These are phyloP conservation scores for Cheilosia grossa DNA, from an alignment of 2,888 invertebrate genomes.

Conservation along the genomic window DNA sequence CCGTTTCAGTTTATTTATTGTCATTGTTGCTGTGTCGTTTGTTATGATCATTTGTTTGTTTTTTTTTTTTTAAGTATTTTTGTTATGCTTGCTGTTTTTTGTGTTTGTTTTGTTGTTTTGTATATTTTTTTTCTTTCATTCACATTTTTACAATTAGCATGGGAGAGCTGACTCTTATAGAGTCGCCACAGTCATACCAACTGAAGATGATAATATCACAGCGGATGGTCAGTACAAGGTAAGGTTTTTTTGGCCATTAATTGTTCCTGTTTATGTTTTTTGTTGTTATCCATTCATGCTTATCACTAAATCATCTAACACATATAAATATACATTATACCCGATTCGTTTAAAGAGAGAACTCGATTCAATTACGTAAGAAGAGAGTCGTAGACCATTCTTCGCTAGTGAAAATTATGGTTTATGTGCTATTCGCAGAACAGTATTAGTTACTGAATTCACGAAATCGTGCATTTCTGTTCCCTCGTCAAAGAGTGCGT, in stretches of 20 bases:
- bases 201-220: slow-evolving; percentile 97
- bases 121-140: slow-evolving; percentile 77
- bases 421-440: background rate
- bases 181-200: slow-evolving; percentile 95
- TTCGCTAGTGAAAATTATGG: background rate
- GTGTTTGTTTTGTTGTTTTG: slow-evolving; percentile 64
- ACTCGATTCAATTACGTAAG: background rate
- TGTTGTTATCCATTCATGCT: slow-evolving; percentile 44
- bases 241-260: slow-evolving; percentile 72
- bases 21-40: slow-evolving; percentile 60
- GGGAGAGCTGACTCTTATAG: slow-evolving; percentile 98
- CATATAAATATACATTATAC: slow-evolving; percentile 46
- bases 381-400: background rate
- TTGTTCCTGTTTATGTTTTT: slow-evolving; percentile 44
- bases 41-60: slow-evolving; percentile 42
- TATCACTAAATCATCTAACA: slow-evolving; percentile 32
- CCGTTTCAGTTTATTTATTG: slow-evolving; percentile 57
- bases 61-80: slow-evolving; percentile 17
- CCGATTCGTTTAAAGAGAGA: slow-evolving; percentile 24
- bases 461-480: background rate
- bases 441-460: background rate
- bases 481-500: background rate
- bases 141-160: slow-evolving; percentile 87
- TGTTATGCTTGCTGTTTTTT: slow-evolving; percentile 50
- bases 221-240: slow-evolving; percentile 97